A percentile compares a stretch with the other conserved stretches of the same genome.
phyloP scores from a whole-genome alignment of 2,888 invertebrate genomes.

The Chaetogeoica ovagalla region DNA sequence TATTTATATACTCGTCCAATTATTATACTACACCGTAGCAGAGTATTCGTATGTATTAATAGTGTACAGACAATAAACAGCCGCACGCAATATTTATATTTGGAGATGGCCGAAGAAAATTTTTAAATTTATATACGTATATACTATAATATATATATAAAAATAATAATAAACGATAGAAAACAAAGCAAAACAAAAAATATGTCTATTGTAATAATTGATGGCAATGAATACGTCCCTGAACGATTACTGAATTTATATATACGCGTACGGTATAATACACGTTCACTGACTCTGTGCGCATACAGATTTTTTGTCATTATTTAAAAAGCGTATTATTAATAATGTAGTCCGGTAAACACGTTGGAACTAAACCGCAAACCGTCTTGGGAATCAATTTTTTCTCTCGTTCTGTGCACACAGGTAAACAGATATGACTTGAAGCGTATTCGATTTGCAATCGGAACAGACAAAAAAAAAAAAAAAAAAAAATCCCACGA shows the following conservation, averaged over 20 bases:
- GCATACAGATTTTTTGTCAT: background rate
- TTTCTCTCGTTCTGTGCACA: background rate
- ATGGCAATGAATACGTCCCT: conserved; percentile 19
- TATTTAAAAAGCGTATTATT: too few species aligned
- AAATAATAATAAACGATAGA: too few species aligned
- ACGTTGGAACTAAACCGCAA: conserved; percentile 1
- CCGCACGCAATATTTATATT: background rate
- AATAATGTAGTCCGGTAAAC: too few species aligned
- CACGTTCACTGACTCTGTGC: background rate
- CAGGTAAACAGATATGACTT: background rate
- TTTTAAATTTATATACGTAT: conserved; percentile 6
- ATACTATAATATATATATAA: too few species aligned
- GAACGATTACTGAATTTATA: background rate
- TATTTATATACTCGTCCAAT: background rate
- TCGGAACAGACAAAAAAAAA: too few species aligned
- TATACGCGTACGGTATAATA: background rate
- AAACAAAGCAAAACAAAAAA: background rate
- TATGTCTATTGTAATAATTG: background rate
- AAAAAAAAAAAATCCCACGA: too few species aligned
- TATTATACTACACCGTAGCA: background rate
- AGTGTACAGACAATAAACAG: background rate
- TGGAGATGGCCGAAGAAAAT: background rate
- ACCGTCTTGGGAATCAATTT: background rate
- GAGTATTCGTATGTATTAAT: background rate
- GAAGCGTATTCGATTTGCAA: background rate